Evolutionary conservation across 2,888 invertebrate species (phyloP).

Genomic region (Molanna angustata): DNA sequence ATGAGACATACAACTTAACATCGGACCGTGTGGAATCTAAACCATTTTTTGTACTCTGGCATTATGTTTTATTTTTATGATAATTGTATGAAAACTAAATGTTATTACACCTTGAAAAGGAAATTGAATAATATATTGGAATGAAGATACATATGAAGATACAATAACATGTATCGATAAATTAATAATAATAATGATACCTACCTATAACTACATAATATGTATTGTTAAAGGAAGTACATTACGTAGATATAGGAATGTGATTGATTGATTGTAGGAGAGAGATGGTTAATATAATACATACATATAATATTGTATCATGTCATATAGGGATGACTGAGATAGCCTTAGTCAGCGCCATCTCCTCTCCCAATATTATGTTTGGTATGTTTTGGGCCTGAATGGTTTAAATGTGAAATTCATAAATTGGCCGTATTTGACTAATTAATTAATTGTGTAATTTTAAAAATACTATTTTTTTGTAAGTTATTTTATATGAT

Average conservation of each 20-base stretch:
- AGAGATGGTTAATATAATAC: background rate
- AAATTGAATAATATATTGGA: constrained; percentile 32
- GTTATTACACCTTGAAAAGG: constrained; percentile 33
- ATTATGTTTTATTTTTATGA: constrained; percentile 30
- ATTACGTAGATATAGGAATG: constrained; percentile 25
- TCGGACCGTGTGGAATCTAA: background rate
- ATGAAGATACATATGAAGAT: constrained; percentile 33
- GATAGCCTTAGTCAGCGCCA: constrained; percentile 7
- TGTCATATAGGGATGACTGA: background rate
- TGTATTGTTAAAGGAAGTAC: constrained; percentile 32
- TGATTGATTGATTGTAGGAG: background rate
- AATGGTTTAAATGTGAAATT: constrained; percentile 24
- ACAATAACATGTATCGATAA: constrained; percentile 32
- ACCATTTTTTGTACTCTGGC: constrained; percentile 26
- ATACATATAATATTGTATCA: background rate
- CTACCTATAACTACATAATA: constrained; percentile 27
- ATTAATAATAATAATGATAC: constrained; percentile 21
- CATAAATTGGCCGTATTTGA: constrained; percentile 26
- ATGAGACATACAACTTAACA: too few species aligned
- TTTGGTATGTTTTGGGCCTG: constrained; percentile 21
- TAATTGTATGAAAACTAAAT: constrained; percentile 30
- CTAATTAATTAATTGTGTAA: constrained; percentile 31
- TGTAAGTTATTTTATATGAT: constrained; percentile 33
- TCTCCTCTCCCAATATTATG: background rate
- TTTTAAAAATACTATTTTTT: constrained; percentile 33